Evolutionary conservation across 2,888 invertebrate genomes (phyloP).

Genomic region (Synergus japonicus): DNA sequence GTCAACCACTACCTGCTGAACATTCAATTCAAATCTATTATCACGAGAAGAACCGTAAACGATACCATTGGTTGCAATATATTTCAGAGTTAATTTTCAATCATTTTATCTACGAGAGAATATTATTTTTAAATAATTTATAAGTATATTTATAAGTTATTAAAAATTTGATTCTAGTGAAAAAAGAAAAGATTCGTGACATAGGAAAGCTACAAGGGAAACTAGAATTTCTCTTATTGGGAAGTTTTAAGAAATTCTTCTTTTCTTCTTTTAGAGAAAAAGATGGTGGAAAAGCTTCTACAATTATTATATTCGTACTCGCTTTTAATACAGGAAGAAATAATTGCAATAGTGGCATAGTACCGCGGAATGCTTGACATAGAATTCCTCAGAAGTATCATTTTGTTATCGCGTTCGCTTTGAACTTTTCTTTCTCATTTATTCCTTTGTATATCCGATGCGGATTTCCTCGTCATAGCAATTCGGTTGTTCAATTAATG

Average conservation of each 20-base stretch:
- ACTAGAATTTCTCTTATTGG: background rate
- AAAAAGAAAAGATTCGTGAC: background rate
- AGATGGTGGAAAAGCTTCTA: background rate
- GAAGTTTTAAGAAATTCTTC: background rate
- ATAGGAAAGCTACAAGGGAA: background rate
- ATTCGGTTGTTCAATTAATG: constrained; percentile 5
- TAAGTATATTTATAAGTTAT: background rate
- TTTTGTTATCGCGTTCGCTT: background rate
- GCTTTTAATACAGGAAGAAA: background rate
- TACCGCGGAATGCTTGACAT: background rate
- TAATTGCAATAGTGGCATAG: background rate
- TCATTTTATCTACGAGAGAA: background rate
- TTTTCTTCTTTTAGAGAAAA: background rate
- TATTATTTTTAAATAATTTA: no score
- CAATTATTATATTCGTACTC: background rate
- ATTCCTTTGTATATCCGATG: constrained; percentile 2
- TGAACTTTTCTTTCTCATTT: background rate
- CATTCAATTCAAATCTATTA: constrained; percentile 55
- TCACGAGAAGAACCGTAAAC: constrained; percentile 22
- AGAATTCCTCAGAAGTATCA: background rate
- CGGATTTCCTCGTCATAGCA: background rate
- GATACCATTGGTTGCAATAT: constrained; percentile 15
- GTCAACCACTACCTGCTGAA: constrained; percentile 57
- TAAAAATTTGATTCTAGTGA: background rate
- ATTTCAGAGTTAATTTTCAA: constrained; percentile 16